phyloP scores from a whole-genome alignment of 2,888 invertebrate species.

The Leptinotarsa rubiginosa region DNA sequence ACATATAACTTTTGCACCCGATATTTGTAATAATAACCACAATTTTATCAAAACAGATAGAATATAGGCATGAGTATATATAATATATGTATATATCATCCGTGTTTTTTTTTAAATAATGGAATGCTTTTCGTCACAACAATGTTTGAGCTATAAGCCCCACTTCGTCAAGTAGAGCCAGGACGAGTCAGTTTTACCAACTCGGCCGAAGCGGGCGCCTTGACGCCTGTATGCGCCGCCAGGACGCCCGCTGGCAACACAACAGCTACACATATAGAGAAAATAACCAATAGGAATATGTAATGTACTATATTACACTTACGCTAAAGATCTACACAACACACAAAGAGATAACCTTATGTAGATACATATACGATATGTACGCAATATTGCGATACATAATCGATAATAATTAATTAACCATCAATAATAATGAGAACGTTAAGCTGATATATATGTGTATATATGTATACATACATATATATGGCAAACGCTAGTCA shows the following conservation, averaged over 20 bases:
- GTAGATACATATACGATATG: constrained; percentile 58
- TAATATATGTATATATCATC: constrained; percentile 63
- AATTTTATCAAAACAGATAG: constrained; percentile 65
- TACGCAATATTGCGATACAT: constrained; percentile 61
- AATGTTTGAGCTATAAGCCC: constrained; percentile 67
- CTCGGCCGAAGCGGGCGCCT: constrained; percentile 59
- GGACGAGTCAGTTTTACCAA: constrained; percentile 52
- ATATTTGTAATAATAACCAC: constrained; percentile 64
- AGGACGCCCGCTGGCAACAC: constrained; percentile 63
- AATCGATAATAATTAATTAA: constrained; percentile 60
- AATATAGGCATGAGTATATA: constrained; percentile 65
- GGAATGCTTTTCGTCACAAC: constrained; percentile 69
- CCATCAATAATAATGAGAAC: constrained; percentile 57
- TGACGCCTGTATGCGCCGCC: constrained; percentile 49
- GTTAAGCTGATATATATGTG: constrained; percentile 51
- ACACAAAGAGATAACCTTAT: constrained; percentile 67
- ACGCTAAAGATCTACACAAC: constrained; percentile 67
- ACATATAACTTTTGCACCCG: constrained; percentile 67
- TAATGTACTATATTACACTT: constrained; percentile 65
- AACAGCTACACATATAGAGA: constrained; percentile 67
- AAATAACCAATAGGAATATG: constrained; percentile 67
- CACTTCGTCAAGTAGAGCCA: constrained; percentile 58
- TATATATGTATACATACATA: constrained; percentile 41
- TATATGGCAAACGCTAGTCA: constrained; percentile 63
- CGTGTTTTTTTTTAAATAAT: constrained; percentile 65